Evolutionary conservation across 2,113 vertebrate species (phyloP).

Genomic region (Aphyosemion australe): DNA sequence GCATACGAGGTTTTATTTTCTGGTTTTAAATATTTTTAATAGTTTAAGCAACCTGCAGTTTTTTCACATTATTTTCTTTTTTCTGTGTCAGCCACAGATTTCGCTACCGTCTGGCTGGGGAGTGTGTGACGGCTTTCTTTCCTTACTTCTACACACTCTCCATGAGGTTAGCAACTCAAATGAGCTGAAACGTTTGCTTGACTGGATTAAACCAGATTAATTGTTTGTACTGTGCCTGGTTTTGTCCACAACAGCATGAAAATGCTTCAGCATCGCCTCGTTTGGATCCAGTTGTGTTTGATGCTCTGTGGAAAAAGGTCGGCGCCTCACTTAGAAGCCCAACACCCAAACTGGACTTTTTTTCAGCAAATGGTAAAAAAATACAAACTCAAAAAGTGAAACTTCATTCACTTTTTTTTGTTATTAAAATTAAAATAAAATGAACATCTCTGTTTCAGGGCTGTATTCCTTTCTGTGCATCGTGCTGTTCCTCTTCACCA

Average conservation of each 20-base stretch:
- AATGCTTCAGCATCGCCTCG: conserved; percentile 14
- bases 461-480: conserved; percentile 69
- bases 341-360: conserved; percentile 31
- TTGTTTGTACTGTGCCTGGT: not conserved
- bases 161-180: conserved; percentile 74
- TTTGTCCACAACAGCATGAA: conserved; percentile 55
- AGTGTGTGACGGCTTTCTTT: conserved; percentile 75
- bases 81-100: conserved; percentile 22
- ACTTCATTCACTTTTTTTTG: not conserved
- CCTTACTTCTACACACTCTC: conserved; percentile 69
- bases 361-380: conserved; percentile 72
- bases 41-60: not conserved
- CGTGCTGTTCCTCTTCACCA: conserved; percentile 60
- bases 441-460: conserved; percentile 50
- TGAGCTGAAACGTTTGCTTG: not conserved
- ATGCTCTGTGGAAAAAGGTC: conserved; percentile 69
- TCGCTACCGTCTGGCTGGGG: conserved; percentile 70
- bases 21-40: not conserved
- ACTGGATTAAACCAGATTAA: not conserved
- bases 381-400: not conserved
- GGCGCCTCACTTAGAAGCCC: conserved; percentile 44
- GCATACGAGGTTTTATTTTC: conserved; percentile 56
- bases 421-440: accelerated
- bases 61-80: not conserved
- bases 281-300: conserved; percentile 58